A percentile compares a stretch with the other conserved stretches of the same genome.
Conservation (phyloP, 1,140 invertebrate species). For the Calycopis cecrops region DNA sequence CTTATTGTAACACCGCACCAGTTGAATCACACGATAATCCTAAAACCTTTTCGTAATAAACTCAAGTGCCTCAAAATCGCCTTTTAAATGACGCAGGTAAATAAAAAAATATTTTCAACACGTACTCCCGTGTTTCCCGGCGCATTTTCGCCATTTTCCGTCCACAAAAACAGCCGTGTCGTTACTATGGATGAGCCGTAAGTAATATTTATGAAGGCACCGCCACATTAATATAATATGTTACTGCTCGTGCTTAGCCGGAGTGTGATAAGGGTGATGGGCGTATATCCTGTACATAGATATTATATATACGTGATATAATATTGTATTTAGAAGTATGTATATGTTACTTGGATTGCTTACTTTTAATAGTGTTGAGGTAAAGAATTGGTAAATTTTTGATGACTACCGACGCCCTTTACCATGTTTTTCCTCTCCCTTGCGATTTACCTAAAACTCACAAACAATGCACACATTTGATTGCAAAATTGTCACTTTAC, state of each 20-base stretch:
- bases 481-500: no score
- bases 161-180: constrained; percentile 14
- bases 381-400: no score
- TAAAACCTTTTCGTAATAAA: constrained; percentile 2
- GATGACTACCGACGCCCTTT: no score
- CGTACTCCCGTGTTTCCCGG: not conserved
- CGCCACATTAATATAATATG: constrained; percentile 17
- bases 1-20: no score
- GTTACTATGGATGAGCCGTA: constrained; percentile 18
- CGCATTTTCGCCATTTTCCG: constrained; percentile 13
- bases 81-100: not conserved
- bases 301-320: not conserved
- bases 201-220: constrained; percentile 21
- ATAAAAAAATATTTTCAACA: not conserved
- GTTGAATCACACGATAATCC: no score
- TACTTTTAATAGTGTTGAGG: no score
- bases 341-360: no score
- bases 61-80: not conserved
- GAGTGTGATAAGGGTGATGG: constrained; percentile 2
- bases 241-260: constrained; percentile 14
- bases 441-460: no score
- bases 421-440: no score
- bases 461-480: no score
- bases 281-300: not conserved
- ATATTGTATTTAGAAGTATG: not conserved